Evolutionary conservation across 2,888 invertebrate species (phyloP), one percentile per base, ranked within the genome.

Genomic region (Ptilodon capucinus): DNA sequence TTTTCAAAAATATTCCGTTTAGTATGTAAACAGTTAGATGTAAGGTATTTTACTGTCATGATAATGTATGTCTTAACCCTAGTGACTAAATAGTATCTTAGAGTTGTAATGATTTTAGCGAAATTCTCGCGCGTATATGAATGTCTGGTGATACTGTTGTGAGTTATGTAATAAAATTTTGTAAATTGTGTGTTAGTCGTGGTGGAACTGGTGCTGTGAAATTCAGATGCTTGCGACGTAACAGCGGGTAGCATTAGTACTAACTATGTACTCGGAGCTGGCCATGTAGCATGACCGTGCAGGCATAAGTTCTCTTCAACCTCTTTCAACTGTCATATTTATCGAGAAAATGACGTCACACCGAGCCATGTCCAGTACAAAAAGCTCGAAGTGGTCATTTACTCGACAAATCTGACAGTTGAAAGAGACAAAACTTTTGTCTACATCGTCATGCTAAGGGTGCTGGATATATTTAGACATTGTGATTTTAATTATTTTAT

Each of bases 1-100:
- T 67, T 77, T 66, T 74, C 68, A 56, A 74, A 75, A 79, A 76
- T 82, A 83, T 82, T 86, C 86, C 77, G 79, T 78, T 82, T 87
- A 86, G 84, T 66, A 75, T 78, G 74, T 87, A 80, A 86, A 83
- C 85, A 79, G 74, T 83, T 88, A 87, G 86, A 64, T 74, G 69
- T 89, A 89, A 89, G 87, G 84, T 83, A 88, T 84, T 84, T 77
- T 86, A 86, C 77, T 84, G 77, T 84, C 75, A 86, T 86, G 81
- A 72, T 85, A 80, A 80, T 78, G 84, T 87, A 88, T 83, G 86
- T 87, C 82, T 83, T 87, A 90, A 87, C 79, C 84, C 66, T 89
- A 88, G 84, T 74, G 70, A 64, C 61, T 80, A 76, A 79, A 76
- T 79, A 77, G 73, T 68, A 51, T 39, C 42, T 73, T 87, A 86